A percentile compares a stretch with the other conserved stretches of the same genome.
Conservation (phyloP, 1,140 invertebrate species). For the Spodoptera litura region DNA sequence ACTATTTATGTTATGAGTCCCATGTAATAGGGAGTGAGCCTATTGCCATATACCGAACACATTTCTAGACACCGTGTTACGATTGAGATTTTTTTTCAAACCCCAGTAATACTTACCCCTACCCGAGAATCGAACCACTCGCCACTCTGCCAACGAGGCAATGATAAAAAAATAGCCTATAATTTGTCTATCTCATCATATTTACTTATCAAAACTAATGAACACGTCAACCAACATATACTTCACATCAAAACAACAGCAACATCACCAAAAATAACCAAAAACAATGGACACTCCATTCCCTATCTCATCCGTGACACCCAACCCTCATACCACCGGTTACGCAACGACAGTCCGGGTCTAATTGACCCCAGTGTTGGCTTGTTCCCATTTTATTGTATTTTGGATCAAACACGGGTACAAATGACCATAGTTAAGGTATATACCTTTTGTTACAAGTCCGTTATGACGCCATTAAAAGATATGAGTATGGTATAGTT, state of each 20-base stretch:
- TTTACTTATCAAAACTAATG: no score
- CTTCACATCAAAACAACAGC: not conserved
- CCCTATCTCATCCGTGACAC: not conserved
- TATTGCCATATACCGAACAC: no score
- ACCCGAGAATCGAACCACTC: no score
- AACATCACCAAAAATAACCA: not conserved
- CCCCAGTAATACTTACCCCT: no score
- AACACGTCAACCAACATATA: not conserved
- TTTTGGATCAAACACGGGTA: slow-evolving; percentile 5
- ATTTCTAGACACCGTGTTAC: no score
- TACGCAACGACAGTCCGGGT: slow-evolving; percentile 9
- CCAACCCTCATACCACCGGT: not conserved
- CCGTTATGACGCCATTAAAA: not conserved
- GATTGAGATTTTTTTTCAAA: no score
- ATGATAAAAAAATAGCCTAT: no score
- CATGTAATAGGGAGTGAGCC: no score
- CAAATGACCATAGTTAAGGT: slow-evolving; percentile 20
- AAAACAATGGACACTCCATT: slow-evolving; percentile 3
- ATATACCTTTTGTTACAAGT: not conserved
- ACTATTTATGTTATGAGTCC: no score
- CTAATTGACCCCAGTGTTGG: slow-evolving; percentile 19
- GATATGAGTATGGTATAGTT: not conserved
- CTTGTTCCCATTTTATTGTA: slow-evolving; percentile 21
- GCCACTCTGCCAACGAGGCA: no score
- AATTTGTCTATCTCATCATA: no score